Evolutionary conservation across 2,113 vertebrate genomes (phyloP).

Genomic region (Bettongia penicillata): DNA sequence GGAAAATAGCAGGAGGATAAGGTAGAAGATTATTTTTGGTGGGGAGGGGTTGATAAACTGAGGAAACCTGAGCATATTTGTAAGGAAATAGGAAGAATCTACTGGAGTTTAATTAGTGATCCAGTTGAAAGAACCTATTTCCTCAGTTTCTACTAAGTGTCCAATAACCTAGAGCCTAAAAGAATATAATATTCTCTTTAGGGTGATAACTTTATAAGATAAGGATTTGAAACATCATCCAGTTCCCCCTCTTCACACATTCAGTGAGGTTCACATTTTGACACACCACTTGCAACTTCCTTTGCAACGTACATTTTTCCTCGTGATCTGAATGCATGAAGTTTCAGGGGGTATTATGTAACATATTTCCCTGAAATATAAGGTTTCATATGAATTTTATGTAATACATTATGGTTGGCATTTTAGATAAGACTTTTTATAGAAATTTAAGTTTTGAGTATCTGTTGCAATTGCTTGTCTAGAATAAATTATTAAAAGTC

Average conservation of each 20-base stretch:
- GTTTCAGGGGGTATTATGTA: background rate
- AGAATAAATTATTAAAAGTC: conserved; percentile 3
- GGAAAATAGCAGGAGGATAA: background rate
- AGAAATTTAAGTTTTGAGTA: conserved; percentile 1
- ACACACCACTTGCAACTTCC: background rate
- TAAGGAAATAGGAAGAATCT: background rate
- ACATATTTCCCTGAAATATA: conserved; percentile 30
- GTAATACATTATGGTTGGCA: background rate
- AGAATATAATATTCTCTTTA: background rate
- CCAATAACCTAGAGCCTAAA: background rate
- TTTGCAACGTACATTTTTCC: background rate
- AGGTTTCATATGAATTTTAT: background rate
- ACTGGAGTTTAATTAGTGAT: background rate
- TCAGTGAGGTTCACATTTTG: background rate
- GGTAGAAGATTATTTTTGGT: background rate
- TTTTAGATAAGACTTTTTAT: background rate
- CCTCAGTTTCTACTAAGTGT: background rate
- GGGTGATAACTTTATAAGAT: background rate
- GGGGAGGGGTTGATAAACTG: background rate
- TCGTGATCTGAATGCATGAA: background rate
- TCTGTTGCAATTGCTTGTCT: conserved; percentile 22
- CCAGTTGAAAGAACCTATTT: conserved; percentile 4
- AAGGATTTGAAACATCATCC: background rate
- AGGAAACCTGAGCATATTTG: background rate
- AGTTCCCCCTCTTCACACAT: fast-evolving